A percentile compares a stretch with the other conserved stretches of the same genome.
phyloP scores from a whole-genome alignment of 2,888 invertebrate species.

The Hirtodrosophila histrioides region DNA sequence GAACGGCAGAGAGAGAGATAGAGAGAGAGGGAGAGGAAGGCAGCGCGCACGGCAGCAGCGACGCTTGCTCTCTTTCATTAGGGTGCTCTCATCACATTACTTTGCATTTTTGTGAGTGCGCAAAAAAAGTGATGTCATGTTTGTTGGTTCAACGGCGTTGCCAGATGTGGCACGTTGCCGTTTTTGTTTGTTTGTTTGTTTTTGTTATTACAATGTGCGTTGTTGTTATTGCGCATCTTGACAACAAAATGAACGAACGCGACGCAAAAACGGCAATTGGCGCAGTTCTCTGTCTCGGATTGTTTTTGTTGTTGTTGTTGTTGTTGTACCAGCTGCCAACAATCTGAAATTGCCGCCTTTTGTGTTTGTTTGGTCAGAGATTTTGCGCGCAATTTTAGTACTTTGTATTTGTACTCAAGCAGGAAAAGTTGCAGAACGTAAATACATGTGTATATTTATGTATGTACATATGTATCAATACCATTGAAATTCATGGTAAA shows the following conservation, averaged over 20 bases:
- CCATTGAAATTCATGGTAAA: too few relatives aligned
- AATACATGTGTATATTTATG: neutral
- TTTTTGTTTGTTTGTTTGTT: slow-evolving; percentile 39
- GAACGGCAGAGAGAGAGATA: slow-evolving; percentile 7
- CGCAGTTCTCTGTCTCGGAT: slow-evolving; percentile 36
- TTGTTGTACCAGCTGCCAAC: slow-evolving; percentile 63
- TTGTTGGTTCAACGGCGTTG: slow-evolving; percentile 73
- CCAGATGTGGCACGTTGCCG: slow-evolving; percentile 64
- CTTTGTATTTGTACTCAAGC: neutral
- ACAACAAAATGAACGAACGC: slow-evolving; percentile 31
- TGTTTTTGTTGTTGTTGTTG: slow-evolving; percentile 40
- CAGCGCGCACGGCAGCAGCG: neutral
- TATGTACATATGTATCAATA: too few relatives aligned
- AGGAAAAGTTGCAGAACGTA: neutral
- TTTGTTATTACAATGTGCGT: slow-evolving; percentile 53
- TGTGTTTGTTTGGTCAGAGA: slow-evolving; percentile 61
- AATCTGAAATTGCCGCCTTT: slow-evolving; percentile 53
- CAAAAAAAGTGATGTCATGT: slow-evolving; percentile 82
- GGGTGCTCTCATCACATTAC: slow-evolving; percentile 46
- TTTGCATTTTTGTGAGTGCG: slow-evolving; percentile 73
- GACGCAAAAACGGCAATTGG: slow-evolving; percentile 42
- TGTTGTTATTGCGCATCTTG: slow-evolving; percentile 53
- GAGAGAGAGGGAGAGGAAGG: slow-evolving; percentile 12
- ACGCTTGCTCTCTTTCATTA: slow-evolving; percentile 20
- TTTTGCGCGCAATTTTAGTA: slow-evolving; percentile 31